Conservation (phyloP, 2,113 vertebrate genomes). For the Smithornis capensis region DNA sequence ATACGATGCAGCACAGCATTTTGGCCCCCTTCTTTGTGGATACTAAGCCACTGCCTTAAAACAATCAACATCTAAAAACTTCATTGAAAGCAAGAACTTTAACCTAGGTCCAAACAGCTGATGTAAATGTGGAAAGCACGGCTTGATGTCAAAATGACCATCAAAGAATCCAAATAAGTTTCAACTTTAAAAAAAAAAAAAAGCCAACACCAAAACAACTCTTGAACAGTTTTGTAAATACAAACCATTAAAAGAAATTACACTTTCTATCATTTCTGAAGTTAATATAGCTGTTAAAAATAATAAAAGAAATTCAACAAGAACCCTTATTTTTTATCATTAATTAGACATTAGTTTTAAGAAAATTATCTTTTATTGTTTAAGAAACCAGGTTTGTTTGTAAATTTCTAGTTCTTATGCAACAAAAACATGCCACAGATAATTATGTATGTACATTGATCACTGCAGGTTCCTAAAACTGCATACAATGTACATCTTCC, state of each 20-base stretch:
- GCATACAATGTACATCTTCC: not conserved
- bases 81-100: not conserved
- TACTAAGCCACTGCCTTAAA: not conserved
- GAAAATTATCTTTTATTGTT: not conserved
- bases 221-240: not conserved
- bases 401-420: not conserved
- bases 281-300: not conserved
- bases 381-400: not conserved
- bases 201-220: accelerated
- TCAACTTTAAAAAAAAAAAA: not conserved
- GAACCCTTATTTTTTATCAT: not conserved
- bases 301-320: not conserved
- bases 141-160: not conserved
- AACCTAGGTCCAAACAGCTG: not conserved
- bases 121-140: not conserved
- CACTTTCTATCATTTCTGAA: not conserved
- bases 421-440: not conserved
- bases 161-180: not conserved
- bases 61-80: not conserved
- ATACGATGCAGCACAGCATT: not conserved
- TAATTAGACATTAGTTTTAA: not conserved
- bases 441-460: not conserved
- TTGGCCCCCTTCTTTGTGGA: not conserved
- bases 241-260: not conserved
- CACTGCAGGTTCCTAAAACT: not conserved